A percentile compares a stretch with the other conserved stretches of the same genome.
Evolutionary conservation across 2,797 vertebrate genomes (phyloP).

Genomic region (Scolopax bukidnonensis): DNA sequence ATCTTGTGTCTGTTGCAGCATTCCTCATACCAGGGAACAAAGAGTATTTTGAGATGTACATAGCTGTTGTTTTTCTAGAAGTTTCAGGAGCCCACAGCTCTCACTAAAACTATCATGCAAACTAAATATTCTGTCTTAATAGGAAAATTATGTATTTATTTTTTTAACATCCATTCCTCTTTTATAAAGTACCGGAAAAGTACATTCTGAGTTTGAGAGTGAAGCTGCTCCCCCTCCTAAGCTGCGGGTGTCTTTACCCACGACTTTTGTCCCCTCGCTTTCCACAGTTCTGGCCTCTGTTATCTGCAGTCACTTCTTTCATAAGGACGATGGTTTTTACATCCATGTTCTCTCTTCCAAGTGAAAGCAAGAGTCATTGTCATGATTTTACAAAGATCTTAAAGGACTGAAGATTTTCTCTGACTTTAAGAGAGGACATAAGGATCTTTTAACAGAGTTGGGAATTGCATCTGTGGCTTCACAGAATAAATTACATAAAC

Average conservation of each 20-base stretch:
- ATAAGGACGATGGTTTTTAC: not conserved
- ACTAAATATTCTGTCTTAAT: not conserved
- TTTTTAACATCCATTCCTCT: not conserved
- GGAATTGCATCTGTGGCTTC: not conserved
- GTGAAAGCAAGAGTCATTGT: not conserved
- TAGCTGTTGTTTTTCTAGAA: not conserved
- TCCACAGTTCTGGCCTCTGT: not conserved
- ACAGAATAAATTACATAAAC: not conserved
- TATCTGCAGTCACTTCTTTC: not conserved
- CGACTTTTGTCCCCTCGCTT: not conserved
- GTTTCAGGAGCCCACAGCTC: not conserved
- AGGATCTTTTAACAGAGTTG: not conserved
- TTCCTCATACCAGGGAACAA: not conserved
- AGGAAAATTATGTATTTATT: not conserved
- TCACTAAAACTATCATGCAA: not conserved
- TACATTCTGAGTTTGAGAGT: not conserved
- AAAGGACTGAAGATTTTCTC: not conserved
- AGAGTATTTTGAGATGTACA: not conserved
- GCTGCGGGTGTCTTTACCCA: not conserved
- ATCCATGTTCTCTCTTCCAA: not conserved
- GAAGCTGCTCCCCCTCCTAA: not conserved
- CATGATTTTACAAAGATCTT: not conserved
- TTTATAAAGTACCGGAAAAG: not conserved
- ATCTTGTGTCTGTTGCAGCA: not conserved
- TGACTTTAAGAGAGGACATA: not conserved